These are phyloP conservation scores for Diogma glabrata DNA, from an alignment of 2,888 invertebrate genomes.

Conservation along the genomic window DNA sequence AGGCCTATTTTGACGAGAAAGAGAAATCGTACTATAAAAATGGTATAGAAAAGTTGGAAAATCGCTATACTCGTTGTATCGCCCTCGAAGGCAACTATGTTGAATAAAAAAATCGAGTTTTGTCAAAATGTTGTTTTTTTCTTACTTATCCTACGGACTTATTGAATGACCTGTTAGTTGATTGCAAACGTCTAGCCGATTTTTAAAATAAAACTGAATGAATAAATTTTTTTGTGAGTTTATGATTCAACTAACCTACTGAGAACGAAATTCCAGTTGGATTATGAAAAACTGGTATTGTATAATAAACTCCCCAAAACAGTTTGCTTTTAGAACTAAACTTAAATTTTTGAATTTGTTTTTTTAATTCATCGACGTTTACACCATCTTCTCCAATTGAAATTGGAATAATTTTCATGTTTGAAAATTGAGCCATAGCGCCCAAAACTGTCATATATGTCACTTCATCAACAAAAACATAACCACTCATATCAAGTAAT, in stretches of 20 bases:
- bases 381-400: constrained; percentile 34
- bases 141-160: no score
- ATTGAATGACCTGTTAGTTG: no score
- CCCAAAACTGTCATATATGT: constrained; percentile 51
- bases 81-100: no score
- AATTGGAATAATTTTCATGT: constrained; percentile 38
- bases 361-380: constrained; percentile 38
- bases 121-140: no score
- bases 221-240: no score
- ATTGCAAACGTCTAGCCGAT: constrained; percentile 34
- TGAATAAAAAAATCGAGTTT: no score
- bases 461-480: constrained; percentile 51
- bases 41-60: no score
- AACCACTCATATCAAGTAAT: constrained; percentile 40
- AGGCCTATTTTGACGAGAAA: no score
- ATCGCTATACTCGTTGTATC: no score
- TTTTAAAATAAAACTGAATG: no score
- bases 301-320: constrained; percentile 44
- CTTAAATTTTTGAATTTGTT: constrained; percentile 31
- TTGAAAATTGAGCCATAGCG: constrained; percentile 41
- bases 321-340: constrained; percentile 32
- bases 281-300: constrained; percentile 47
- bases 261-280: constrained; percentile 43
- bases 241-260: constrained; percentile 31
- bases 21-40: no score